These are phyloP conservation scores for Ariolimax columbianus DNA, from an alignment of 2,888 invertebrate species.

Conservation along the genomic window DNA sequence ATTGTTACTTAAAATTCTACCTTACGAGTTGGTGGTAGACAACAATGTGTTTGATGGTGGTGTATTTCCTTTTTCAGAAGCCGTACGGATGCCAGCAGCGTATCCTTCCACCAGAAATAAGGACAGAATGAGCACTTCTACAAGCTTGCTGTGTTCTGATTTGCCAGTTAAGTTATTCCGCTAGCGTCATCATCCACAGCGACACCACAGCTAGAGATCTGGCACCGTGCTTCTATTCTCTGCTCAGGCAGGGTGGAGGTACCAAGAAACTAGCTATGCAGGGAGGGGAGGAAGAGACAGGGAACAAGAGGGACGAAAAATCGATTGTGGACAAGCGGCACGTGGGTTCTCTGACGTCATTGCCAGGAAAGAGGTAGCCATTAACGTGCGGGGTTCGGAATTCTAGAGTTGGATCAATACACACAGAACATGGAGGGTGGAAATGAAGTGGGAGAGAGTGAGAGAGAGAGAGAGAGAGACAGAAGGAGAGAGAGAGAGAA, in stretches of 20 bases:
- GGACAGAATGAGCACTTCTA: neutral
- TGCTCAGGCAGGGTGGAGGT: neutral
- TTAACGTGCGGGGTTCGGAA: neutral
- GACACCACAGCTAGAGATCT: slow-evolving; percentile 21
- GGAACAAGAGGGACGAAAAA: slow-evolving; percentile 6
- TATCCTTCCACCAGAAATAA: neutral
- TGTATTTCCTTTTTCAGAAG: neutral
- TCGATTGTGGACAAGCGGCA: slow-evolving; percentile 47
- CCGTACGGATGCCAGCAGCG: neutral
- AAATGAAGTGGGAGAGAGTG: neutral
- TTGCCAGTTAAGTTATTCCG: slow-evolving; percentile 18
- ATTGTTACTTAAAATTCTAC: neutral
- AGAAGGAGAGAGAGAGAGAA: too few relatives aligned
- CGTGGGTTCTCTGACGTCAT: slow-evolving; percentile 57
- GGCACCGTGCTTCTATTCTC: slow-evolving; percentile 4
- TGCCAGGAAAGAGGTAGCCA: slow-evolving; percentile 35
- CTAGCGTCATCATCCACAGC: neutral
- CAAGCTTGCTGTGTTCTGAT: neutral
- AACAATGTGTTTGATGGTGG: neutral
- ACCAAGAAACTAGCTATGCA: neutral
- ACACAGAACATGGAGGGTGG: neutral
- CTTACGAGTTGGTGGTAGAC: neutral
- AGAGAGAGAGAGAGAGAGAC: too few relatives aligned
- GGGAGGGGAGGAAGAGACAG: neutral
- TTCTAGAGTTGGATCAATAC: slow-evolving; percentile 27